Conservation (phyloP, 2,113 vertebrate genomes). For the Vulpes lagopus region DNA sequence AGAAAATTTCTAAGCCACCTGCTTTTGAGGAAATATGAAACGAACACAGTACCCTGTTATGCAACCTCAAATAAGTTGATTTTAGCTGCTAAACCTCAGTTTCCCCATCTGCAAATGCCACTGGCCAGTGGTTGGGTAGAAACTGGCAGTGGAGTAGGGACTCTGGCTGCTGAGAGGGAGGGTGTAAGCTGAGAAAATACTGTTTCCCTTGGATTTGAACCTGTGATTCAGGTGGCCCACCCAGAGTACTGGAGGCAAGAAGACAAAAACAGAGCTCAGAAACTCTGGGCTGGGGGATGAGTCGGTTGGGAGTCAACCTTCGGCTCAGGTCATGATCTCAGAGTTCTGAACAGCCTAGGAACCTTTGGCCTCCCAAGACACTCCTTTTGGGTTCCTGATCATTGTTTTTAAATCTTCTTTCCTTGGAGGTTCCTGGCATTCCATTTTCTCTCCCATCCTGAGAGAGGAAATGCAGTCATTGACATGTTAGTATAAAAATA, state of each 20-base stretch:
- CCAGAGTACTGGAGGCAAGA: too few species aligned
- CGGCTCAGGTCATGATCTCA: too few species aligned
- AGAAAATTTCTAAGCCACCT: constrained; percentile 25
- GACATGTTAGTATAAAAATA: constrained; percentile 59
- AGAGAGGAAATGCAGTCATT: constrained; percentile 7
- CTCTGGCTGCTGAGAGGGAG: background rate
- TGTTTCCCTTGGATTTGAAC: too few species aligned
- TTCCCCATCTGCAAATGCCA: background rate
- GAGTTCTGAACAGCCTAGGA: background rate
- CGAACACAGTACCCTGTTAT: background rate
- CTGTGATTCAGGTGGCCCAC: too few species aligned
- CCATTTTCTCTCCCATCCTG: background rate
- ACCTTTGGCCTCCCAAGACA: background rate
- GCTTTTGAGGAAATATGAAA: background rate
- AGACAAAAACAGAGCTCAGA: too few species aligned
- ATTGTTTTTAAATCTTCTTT: constrained; percentile 27
- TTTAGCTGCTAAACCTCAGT: background rate
- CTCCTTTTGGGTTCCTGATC: background rate
- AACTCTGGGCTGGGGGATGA: too few species aligned
- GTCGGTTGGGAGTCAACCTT: too few species aligned
- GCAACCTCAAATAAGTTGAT: background rate
- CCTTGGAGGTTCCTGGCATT: background rate
- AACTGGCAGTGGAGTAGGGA: background rate
- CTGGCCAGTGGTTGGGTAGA: background rate
- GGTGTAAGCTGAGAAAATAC: background rate